A percentile compares a stretch with the other conserved stretches of the same genome.
These are phyloP conservation scores for Pelusios castaneus DNA, from an alignment of 2,113 vertebrate genomes.

Conservation along the genomic window DNA sequence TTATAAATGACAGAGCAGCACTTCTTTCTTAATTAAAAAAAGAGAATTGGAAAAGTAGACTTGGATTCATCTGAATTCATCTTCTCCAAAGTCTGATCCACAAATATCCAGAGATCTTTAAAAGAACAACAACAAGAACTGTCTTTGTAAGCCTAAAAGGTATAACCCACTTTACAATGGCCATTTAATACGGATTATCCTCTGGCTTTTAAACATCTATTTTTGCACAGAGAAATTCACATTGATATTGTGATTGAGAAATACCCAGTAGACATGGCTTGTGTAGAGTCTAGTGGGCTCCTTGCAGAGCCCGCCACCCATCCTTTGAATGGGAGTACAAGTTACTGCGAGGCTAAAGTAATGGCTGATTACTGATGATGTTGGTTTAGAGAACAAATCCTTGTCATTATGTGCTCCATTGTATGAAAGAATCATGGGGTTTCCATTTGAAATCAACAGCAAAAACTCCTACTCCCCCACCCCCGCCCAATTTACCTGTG, in stretches of 20 bases:
- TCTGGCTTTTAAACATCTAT: accelerated
- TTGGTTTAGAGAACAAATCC: not conserved
- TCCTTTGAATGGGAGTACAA: accelerated
- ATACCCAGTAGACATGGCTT: not conserved
- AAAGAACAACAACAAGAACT: not conserved
- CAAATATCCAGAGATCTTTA: not conserved
- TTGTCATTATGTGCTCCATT: accelerated
- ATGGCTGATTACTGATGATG: not conserved
- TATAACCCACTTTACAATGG: not conserved
- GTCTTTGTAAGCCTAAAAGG: not conserved
- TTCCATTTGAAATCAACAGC: accelerated
- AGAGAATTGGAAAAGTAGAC: not conserved
- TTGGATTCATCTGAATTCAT: not conserved
- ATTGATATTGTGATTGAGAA: not conserved
- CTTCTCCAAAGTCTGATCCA: not conserved
- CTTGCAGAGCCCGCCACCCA: accelerated
- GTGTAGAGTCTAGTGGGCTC: not conserved
- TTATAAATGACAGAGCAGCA: not conserved
- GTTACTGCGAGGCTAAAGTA: not conserved
- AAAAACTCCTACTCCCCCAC: not conserved
- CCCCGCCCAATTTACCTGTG: not conserved
- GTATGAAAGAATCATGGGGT: not conserved
- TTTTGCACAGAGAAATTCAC: not conserved
- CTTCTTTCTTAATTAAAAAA: not conserved
- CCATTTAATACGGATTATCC: not conserved